Percentiles rank a stretch among this genome's conserved stretches.
phyloP scores from a whole-genome alignment of 2,888 invertebrate genomes.

The Drosophila antonietae region DNA sequence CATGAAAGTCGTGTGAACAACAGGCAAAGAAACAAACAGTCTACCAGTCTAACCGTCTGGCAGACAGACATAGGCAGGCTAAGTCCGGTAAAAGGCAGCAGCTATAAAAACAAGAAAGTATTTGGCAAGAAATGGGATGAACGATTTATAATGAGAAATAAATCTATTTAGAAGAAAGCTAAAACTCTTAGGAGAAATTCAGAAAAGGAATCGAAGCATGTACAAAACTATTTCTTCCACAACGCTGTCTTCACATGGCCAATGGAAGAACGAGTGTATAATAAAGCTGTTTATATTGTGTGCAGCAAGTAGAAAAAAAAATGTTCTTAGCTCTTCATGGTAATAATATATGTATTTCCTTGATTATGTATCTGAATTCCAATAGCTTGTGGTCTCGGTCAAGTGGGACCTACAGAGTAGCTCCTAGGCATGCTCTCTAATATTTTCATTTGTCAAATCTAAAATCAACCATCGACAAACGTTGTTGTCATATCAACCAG shows the following conservation, averaged over 20 bases:
- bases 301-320: background rate
- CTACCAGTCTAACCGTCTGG: slow-evolving; percentile 15
- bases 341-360: slow-evolving; percentile 1
- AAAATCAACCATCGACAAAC: background rate
- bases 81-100: slow-evolving; percentile 55
- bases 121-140: slow-evolving; percentile 45
- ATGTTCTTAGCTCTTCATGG: background rate
- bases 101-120: slow-evolving; percentile 43
- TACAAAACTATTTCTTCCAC: slow-evolving; percentile 4
- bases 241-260: background rate
- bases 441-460: background rate
- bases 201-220: slow-evolving; percentile 21
- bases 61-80: slow-evolving; percentile 16
- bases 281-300: slow-evolving; percentile 1
- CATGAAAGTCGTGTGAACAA: slow-evolving; percentile 77
- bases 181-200: slow-evolving; percentile 17
- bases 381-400: background rate
- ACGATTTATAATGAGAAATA: slow-evolving; percentile 48
- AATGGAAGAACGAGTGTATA: background rate
- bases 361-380: background rate
- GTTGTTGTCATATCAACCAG: background rate
- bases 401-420: slow-evolving; percentile 1
- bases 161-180: slow-evolving; percentile 31
- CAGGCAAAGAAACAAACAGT: slow-evolving; percentile 49
- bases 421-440: background rate